These are phyloP conservation scores for Tineola bisselliella DNA, from an alignment of 2,888 invertebrate genomes.

Conservation along the genomic window DNA sequence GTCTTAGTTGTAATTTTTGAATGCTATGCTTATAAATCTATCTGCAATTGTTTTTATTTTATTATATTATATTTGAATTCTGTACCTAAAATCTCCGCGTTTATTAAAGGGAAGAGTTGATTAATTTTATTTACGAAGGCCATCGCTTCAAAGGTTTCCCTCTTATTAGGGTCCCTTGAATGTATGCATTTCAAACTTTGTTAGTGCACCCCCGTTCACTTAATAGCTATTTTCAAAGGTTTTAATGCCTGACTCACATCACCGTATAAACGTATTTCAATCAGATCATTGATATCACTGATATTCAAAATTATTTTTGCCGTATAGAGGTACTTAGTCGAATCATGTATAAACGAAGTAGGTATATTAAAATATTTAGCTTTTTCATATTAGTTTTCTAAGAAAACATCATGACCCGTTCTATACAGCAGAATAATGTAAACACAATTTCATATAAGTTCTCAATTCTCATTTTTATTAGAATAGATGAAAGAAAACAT, in stretches of 20 bases:
- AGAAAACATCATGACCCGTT: too few relatives aligned
- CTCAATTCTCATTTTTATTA: neutral
- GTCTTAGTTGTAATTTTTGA: too few relatives aligned
- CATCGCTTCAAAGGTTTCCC: neutral
- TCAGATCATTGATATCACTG: neutral
- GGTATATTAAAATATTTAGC: too few relatives aligned
- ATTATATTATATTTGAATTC: too few relatives aligned
- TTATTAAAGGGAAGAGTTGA: conserved; percentile 4
- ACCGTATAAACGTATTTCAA: neutral
- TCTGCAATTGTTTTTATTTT: too few relatives aligned
- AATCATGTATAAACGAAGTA: too few relatives aligned
- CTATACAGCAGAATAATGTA: too few relatives aligned
- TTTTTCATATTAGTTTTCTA: too few relatives aligned
- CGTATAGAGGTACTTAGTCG: too few relatives aligned
- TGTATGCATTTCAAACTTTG: conserved; percentile 6
- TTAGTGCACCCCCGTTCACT: neutral
- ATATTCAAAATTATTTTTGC: neutral
- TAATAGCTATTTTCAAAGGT: conserved; percentile 1
- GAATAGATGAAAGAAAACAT: neutral
- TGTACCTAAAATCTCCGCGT: neutral
- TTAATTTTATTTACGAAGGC: conserved; percentile 1
- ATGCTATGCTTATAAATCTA: too few relatives aligned
- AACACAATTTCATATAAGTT: neutral
- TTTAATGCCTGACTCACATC: neutral
- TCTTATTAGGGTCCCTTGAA: neutral